Base-by-base conservation (phyloP, 2,888 invertebrate species). In the Drosophila paracracens region DNA sequence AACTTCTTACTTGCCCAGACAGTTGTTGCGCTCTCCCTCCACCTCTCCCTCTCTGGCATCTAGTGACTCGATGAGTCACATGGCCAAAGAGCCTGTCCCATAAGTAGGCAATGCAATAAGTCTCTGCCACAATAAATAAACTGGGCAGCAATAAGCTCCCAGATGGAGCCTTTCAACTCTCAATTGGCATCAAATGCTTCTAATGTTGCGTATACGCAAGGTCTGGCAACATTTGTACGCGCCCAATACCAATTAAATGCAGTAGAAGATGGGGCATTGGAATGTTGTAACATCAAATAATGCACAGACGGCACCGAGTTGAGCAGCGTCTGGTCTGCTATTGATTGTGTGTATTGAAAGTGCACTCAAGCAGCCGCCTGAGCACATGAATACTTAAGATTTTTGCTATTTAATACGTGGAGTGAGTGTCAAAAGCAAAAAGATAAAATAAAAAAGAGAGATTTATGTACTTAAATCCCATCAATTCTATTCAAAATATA, bases 291-390 rank as follows among this genome's bases (percentile, higher is more conserved):
- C 38, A 51, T 27, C 31, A 40, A 27, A 65, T 50, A 18, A 27
- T 40, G 10, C 40, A 31, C 61, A 36, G 46, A 16, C 46, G 8
- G 21, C 46, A 7, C 4, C 21, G n/a, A 18, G 66, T 16, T 7
- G 52, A 40, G 18, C 51, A n/a, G 21, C 31, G 50, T 52, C 65
- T 67, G 51, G 38, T 8, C 21, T 52, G n/a, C 66, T 67, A 75
- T 87, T 84, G 88, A 87, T 82, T 82, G 73, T 73, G 73, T 62
- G 40, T 62, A 79, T 77, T 57, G 50, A 57, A 54, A 77, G 62
- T 70, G 71, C 79, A 79, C 57, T 31, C 58, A 61, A 36, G 63
- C 66, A 59, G 69, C 61, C 58, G 70, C 46, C 66, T 46, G 70
- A 33, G 67, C 52, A 60, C 52, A 67, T 31, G 46, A 21, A 27